Percentiles rank a stretch among this genome's conserved stretches.
Conservation (phyloP, 2,888 invertebrate species). For the Deilephila elpenor region DNA sequence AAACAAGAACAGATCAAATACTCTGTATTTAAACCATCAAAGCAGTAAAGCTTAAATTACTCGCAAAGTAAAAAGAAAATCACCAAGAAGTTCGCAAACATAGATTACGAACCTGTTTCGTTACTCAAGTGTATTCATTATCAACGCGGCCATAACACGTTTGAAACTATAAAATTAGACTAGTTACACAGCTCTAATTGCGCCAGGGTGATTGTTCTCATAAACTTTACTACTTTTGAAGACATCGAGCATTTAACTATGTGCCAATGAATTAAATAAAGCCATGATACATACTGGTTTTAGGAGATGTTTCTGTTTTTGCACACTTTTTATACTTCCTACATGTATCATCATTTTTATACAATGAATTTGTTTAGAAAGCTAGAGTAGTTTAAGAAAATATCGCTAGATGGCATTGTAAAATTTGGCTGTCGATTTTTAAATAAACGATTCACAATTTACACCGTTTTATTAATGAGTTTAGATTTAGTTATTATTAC, state of each 20-base stretch:
- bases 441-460: too few relatives aligned
- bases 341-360: background rate
- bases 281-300: slow-evolving; percentile 15
- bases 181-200: slow-evolving; percentile 44
- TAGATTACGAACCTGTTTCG: slow-evolving; percentile 25
- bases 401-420: background rate
- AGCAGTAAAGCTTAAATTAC: too few relatives aligned
- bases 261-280: background rate
- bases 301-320: background rate
- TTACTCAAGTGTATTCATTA: slow-evolving; percentile 30
- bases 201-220: slow-evolving; percentile 54
- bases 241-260: background rate
- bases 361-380: background rate
- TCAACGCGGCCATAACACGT: slow-evolving; percentile 39
- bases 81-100: slow-evolving; percentile 3
- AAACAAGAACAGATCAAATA: too few relatives aligned
- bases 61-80: background rate
- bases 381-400: background rate
- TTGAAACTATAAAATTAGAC: slow-evolving; percentile 43
- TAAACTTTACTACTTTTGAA: slow-evolving; percentile 51
- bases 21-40: too few relatives aligned
- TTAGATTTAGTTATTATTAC: background rate
- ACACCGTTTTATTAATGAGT: too few relatives aligned
- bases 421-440: background rate
- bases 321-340: background rate